Conservation (phyloP, 2,113 vertebrate genomes). For the Corydoras sp. region DNA sequence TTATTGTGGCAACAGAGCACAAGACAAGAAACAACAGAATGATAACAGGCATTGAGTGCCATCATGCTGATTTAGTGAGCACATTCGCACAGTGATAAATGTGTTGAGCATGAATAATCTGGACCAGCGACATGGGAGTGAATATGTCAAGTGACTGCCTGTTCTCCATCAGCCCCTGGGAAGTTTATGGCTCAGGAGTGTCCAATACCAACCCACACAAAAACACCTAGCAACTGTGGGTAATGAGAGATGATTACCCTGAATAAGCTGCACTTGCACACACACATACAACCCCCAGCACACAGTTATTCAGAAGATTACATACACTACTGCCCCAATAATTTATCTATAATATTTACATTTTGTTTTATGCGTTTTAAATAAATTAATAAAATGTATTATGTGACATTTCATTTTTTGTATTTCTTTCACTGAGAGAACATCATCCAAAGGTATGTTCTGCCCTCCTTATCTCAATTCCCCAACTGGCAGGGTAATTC, state of each 20-base stretch:
- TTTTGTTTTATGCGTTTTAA: conserved; percentile 5
- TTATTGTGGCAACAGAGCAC: conserved; percentile 6
- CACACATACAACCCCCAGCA: conserved; percentile 3
- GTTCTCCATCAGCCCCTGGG: conserved; percentile 63
- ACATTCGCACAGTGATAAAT: conserved; percentile 53
- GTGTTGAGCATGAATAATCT: conserved; percentile 41
- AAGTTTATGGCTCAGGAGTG: conserved; percentile 52
- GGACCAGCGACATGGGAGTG: conserved; percentile 48
- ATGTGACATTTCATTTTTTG: neutral
- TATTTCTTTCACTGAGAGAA: conserved; percentile 39
- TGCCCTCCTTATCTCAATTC: conserved; percentile 40
- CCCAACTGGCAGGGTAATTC: conserved; percentile 56
- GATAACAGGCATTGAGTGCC: conserved; percentile 44
- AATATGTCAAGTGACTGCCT: conserved; percentile 72
- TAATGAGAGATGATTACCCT: conserved; percentile 71
- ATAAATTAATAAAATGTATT: no score
- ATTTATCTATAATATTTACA: conserved; percentile 27
- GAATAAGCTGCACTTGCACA: conserved; percentile 57
- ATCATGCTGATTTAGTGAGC: conserved; percentile 50
- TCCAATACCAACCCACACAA: conserved; percentile 36
- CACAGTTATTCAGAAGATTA: no score
- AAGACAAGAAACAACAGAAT: conserved; percentile 39
- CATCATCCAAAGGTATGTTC: conserved; percentile 56
- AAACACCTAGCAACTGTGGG: conserved; percentile 56
- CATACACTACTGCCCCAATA: conserved; percentile 27